Base-by-base conservation (phyloP, 2,113 vertebrate genomes). In the Thamnophis sirtalis region DNA sequence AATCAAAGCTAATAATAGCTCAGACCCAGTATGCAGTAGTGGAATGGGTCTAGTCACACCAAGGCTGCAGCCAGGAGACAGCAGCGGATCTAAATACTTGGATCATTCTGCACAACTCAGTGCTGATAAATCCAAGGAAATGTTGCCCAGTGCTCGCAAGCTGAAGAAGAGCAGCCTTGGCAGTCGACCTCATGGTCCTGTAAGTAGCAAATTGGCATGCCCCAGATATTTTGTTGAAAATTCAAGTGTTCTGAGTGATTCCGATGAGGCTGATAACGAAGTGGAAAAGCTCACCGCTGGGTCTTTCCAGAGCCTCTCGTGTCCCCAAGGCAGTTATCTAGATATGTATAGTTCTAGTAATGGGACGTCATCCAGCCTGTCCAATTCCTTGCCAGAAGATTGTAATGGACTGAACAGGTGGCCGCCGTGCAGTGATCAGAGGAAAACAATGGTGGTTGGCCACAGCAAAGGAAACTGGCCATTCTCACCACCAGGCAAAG, bases 281-380 rank as follows among this genome's bases (percentile, higher is more conserved):
- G 99, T 98, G 93, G 98, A 97, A 51, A 98, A 98, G 93, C 97
- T 98, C 92, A 98, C 98, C 5, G 98, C 98, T 90, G 95, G 93
- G 86, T 97, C 98, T 91, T 98, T 98, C 95, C 95, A 92, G 91
- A 98, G 97, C 93, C 96, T 98, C 58, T 98, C 98, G 3, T 98
- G 98, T 90, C 97, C 95, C 63, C 97, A 96, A 43, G 93, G 96
- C 49, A 96, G 97, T 89, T 97, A 96, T 94, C 97, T 98, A 87
- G 98, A 98, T 95, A 98, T 98, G 97, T 98, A 98, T 96, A 98
- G 98, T 97, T 98, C 98, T 90, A 98, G 98, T 93, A 97, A 97
- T 91, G 93, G 93, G 28, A 98, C 97, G 88, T 97, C 97, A 54
- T 96, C 97, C 94, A 97, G 98, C 95, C 96, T 98, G 92, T 98